Percentiles rank a stretch among this genome's conserved stretches.
phyloP scores from a whole-genome alignment of 2,888 invertebrate genomes.

The Rhorus exstirpatorius region DNA sequence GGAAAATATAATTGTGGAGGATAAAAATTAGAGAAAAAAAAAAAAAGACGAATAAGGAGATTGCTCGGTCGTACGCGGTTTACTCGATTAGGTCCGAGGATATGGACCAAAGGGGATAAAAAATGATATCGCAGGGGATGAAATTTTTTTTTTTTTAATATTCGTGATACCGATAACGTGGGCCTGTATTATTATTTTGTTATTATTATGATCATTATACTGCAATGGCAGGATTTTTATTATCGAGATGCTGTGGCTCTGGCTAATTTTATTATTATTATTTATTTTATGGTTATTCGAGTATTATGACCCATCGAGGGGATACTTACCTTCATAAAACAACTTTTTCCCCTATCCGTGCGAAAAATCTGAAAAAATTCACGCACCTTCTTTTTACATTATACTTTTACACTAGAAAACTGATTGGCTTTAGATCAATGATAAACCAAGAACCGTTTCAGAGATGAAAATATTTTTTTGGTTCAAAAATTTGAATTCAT shows the following conservation, averaged over 20 bases:
- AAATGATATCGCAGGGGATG: neutral
- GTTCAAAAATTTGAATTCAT: no score
- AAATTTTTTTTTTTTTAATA: no score
- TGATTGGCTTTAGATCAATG: no score
- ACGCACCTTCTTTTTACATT: no score
- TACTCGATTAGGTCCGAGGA: conserved; percentile 51
- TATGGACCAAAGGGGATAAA: conserved; percentile 27
- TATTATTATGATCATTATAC: conserved; percentile 9
- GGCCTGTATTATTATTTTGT: conserved; percentile 15
- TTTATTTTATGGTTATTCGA: no score
- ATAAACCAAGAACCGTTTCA: no score
- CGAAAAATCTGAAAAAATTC: no score
- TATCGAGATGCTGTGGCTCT: conserved; percentile 14
- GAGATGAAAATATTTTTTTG: no score
- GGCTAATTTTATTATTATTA: neutral
- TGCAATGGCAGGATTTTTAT: conserved; percentile 40
- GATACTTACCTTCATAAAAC: no score
- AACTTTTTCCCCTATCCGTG: no score
- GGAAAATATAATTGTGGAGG: conserved; percentile 39
- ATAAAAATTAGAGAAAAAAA: conserved; percentile 31
- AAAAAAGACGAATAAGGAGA: conserved; percentile 12
- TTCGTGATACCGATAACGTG: neutral
- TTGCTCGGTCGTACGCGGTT: conserved; percentile 53
- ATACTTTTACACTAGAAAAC: no score
- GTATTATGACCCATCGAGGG: no score